phyloP scores from a whole-genome alignment of 2,113 vertebrate species.

The Cyprinodon variegatus region DNA sequence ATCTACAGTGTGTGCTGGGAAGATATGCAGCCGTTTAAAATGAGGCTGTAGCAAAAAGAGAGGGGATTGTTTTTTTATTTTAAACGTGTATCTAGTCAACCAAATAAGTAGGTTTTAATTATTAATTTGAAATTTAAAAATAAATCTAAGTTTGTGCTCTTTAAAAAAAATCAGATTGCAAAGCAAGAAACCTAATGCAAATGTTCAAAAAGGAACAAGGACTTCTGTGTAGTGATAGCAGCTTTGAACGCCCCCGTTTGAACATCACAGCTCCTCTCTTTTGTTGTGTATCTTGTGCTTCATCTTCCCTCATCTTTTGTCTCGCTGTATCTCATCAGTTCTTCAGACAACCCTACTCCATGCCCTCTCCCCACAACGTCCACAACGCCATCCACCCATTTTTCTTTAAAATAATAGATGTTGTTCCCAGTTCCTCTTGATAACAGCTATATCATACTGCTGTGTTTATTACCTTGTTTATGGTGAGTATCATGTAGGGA shows the following conservation, averaged over 20 bases:
- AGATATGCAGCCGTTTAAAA: constrained; percentile 22
- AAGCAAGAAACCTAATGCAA: constrained; percentile 16
- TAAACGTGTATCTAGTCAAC: constrained; percentile 33
- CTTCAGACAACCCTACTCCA: constrained; percentile 21
- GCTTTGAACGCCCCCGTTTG: constrained; percentile 41
- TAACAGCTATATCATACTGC: constrained; percentile 30
- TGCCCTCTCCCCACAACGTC: constrained; percentile 3
- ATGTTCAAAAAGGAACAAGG: constrained; percentile 26
- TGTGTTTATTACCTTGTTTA: constrained; percentile 63
- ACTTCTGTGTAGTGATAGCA: constrained; percentile 36
- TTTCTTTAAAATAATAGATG: constrained; percentile 33
- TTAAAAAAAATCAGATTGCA: constrained; percentile 10
- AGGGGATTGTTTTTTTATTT: constrained; percentile 22
- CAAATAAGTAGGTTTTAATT: constrained; percentile 48
- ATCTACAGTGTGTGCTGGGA: background rate
- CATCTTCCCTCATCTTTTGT: constrained; percentile 47
- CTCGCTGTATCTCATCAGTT: constrained; percentile 31
- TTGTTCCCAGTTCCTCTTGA: constrained; percentile 46
- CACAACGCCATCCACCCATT: background rate
- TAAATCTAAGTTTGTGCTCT: constrained; percentile 17
- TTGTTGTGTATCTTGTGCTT: constrained; percentile 35
- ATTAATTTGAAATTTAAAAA: constrained; percentile 52
- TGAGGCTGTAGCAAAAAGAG: constrained; percentile 1
- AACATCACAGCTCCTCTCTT: constrained; percentile 43
- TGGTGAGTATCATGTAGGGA: constrained; percentile 50